A percentile compares a stretch with the other conserved stretches of the same genome.
These are phyloP conservation scores for Himalopsyche japonica DNA, from an alignment of 2,888 invertebrate genomes.

Conservation along the genomic window DNA sequence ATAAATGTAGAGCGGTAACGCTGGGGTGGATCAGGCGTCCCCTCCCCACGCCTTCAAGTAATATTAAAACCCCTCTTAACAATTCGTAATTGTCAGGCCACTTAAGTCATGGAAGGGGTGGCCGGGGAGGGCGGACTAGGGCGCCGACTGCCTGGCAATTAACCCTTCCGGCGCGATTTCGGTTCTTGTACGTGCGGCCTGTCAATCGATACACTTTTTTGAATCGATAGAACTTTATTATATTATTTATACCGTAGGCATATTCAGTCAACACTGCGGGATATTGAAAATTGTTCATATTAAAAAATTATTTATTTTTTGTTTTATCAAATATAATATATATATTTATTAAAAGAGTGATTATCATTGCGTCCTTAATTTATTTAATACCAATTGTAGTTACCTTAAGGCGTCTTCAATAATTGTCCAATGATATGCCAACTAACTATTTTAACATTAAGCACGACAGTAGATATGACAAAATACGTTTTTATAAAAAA, in stretches of 20 bases:
- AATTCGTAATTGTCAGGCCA: constrained; percentile 38
- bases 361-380: no score
- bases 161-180: constrained; percentile 2
- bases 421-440: no score
- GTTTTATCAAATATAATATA: no score
- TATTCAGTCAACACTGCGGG: not conserved
- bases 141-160: constrained; percentile 1
- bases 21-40: not conserved
- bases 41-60: constrained; percentile 9
- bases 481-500: no score
- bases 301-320: no score
- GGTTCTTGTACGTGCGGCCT: not conserved
- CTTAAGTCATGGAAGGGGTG: constrained; percentile 22
- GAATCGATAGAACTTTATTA: not conserved
- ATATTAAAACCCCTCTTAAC: constrained; percentile 11
- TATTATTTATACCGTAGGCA: not conserved
- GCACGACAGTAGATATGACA: no score
- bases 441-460: no score
- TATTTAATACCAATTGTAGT: no score
- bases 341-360: no score
- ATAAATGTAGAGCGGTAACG: constrained; percentile 32
- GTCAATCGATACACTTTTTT: not conserved
- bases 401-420: no score
- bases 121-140: not conserved
- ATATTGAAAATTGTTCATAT: no score